Conservation (phyloP, 2,113 vertebrate species). For the Pontoporia blainvillei region DNA sequence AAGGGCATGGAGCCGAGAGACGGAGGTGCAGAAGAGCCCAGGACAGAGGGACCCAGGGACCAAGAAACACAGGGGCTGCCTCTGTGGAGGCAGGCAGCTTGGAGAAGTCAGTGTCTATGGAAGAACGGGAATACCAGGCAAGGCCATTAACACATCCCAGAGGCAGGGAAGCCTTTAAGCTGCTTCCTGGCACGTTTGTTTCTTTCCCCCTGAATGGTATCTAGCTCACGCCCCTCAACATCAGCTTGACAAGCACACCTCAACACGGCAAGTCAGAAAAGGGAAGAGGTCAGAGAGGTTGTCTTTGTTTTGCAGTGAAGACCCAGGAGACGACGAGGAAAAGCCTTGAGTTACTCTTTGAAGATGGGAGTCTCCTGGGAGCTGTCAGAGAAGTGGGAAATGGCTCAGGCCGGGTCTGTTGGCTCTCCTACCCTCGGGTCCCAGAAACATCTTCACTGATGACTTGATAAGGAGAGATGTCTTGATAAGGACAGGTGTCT, state of each 20-base stretch:
- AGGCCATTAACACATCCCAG: neutral
- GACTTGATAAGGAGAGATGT: neutral
- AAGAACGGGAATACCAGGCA: neutral
- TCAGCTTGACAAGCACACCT: constrained; percentile 43
- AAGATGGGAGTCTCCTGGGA: constrained; percentile 33
- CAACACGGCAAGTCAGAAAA: constrained; percentile 8
- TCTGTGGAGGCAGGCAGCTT: neutral
- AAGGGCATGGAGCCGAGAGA: neutral
- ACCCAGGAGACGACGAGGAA: constrained; percentile 29
- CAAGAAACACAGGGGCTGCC: neutral
- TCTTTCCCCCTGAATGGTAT: neutral
- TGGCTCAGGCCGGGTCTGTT: neutral
- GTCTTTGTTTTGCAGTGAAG: constrained; percentile 40
- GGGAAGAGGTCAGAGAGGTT: constrained; percentile 31
- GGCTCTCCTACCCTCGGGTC: neutral
- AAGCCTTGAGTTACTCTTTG: constrained; percentile 16
- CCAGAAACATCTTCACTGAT: neutral
- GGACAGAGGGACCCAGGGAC: neutral
- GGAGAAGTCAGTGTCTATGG: neutral
- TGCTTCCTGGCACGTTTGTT: neutral
- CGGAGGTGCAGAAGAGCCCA: neutral
- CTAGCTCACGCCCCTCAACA: neutral
- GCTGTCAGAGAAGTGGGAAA: constrained; percentile 18
- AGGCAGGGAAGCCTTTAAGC: neutral
- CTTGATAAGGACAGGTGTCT: neutral